phyloP scores from a whole-genome alignment of 2,113 vertebrate genomes.

The Felis chaus region DNA sequence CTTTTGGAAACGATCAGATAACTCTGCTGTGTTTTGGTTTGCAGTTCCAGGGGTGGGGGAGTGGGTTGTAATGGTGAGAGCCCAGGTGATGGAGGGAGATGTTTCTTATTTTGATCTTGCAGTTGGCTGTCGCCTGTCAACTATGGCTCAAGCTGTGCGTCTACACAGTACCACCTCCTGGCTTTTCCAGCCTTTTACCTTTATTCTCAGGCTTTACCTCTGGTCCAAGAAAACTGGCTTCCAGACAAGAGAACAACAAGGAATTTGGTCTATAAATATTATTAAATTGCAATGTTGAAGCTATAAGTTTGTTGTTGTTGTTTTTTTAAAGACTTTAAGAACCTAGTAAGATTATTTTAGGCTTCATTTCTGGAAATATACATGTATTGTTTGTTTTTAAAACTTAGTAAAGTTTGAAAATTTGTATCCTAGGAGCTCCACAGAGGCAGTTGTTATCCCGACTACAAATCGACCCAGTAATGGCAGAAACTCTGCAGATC shows the following conservation, averaged over 20 bases:
- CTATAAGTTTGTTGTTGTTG: not conserved
- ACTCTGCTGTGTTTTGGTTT: not conserved
- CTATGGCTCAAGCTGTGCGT: no score
- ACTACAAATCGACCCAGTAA: constrained; percentile 87
- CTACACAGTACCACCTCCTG: accelerated
- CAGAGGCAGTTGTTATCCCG: constrained; percentile 88
- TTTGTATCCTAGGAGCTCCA: constrained; percentile 77
- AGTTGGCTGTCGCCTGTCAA: not conserved
- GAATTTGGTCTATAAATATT: not conserved
- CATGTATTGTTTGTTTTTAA: constrained; percentile 40
- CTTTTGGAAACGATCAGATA: not conserved
- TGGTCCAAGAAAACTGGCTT: not conserved
- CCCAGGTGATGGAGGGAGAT: not conserved
- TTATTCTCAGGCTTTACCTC: not conserved
- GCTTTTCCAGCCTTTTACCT: not conserved
- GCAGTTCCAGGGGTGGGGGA: not conserved
- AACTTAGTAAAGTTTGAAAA: constrained; percentile 61
- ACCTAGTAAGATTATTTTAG: not conserved
- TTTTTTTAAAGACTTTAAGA: constrained; percentile 48
- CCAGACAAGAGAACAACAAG: not conserved
- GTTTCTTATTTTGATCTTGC: not conserved
- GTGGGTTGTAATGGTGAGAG: not conserved
- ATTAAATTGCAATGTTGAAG: not conserved
- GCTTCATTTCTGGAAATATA: not conserved
- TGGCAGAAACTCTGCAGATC: constrained; percentile 81